Evolutionary conservation across 2,113 vertebrate species (phyloP).

Genomic region (Mormyrus lacerda): DNA sequence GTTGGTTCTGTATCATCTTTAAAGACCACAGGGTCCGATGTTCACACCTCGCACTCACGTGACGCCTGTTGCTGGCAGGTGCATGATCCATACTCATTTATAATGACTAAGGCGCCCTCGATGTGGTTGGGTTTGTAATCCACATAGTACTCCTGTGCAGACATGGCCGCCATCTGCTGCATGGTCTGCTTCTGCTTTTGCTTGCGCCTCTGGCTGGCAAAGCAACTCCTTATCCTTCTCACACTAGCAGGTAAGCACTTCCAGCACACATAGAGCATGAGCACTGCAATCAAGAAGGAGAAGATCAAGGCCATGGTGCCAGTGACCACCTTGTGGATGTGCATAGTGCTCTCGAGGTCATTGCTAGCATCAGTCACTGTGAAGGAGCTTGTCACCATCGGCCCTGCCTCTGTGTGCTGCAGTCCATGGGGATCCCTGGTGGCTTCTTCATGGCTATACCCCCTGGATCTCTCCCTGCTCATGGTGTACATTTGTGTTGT

Average conservation of each 20-base stretch:
- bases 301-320: conserved; percentile 98
- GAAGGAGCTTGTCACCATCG: conserved; percentile 66
- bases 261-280: conserved; percentile 97
- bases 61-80: conserved; percentile 95
- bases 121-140: conserved; percentile 99
- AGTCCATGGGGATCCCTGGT: conserved; percentile 66
- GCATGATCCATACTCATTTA: conserved; percentile 96
- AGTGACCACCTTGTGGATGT: conserved; percentile 97
- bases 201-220: conserved; percentile 92
- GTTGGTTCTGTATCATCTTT: no score
- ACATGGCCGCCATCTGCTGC: conserved; percentile 98
- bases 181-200: conserved; percentile 99
- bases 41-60: conserved; percentile 96
- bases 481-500: conserved; percentile 60
- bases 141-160: conserved; percentile 97
- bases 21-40: not conserved
- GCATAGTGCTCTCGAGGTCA: conserved; percentile 87
- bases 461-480: conserved; percentile 53
- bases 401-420: conserved; percentile 64
- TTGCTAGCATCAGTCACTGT: conserved; percentile 74
- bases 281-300: conserved; percentile 95
- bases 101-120: conserved; percentile 96
- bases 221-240: conserved; percentile 91
- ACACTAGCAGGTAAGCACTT: conserved; percentile 97
- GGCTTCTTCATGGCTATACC: conserved; percentile 55